These are phyloP conservation scores for Amblyornis subalaris DNA, from an alignment of 2,113 vertebrate species.

Conservation along the genomic window DNA sequence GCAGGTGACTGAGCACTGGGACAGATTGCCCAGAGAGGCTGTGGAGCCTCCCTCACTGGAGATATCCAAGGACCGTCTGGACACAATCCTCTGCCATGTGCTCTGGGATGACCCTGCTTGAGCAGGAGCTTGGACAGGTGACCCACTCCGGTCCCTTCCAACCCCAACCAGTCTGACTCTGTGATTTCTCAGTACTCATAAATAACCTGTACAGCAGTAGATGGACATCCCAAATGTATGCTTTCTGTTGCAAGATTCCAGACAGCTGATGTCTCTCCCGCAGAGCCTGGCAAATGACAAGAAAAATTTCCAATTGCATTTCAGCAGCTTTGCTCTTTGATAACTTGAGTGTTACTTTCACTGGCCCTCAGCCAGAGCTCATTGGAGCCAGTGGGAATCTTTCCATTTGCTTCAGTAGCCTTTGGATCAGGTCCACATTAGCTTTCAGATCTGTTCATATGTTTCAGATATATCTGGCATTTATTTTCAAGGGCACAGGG, in stretches of 20 bases:
- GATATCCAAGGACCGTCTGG: background rate
- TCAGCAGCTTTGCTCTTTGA: background rate
- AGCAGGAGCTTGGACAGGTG: background rate
- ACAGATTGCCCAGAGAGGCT: background rate
- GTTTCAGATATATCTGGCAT: slow-evolving; percentile 2
- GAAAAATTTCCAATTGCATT: background rate
- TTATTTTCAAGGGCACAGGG: slow-evolving; percentile 18
- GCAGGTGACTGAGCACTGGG: background rate
- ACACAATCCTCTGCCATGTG: background rate
- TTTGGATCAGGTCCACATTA: slow-evolving; percentile 25
- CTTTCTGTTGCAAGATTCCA: background rate
- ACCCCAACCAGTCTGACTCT: background rate
- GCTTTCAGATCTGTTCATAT: slow-evolving; percentile 30
- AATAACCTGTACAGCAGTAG: background rate
- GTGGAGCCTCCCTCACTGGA: background rate
- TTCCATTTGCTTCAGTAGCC: slow-evolving; percentile 3
- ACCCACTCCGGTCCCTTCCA: background rate
- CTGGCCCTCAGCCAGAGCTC: slow-evolving; percentile 10
- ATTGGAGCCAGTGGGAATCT: background rate
- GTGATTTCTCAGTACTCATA: background rate
- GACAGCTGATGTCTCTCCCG: background rate
- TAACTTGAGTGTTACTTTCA: background rate
- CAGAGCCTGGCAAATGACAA: background rate
- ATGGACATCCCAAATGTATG: background rate
- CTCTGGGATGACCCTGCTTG: background rate